phyloP scores from a whole-genome alignment of 2,113 vertebrate species.

The Morphnarchus princeps region DNA sequence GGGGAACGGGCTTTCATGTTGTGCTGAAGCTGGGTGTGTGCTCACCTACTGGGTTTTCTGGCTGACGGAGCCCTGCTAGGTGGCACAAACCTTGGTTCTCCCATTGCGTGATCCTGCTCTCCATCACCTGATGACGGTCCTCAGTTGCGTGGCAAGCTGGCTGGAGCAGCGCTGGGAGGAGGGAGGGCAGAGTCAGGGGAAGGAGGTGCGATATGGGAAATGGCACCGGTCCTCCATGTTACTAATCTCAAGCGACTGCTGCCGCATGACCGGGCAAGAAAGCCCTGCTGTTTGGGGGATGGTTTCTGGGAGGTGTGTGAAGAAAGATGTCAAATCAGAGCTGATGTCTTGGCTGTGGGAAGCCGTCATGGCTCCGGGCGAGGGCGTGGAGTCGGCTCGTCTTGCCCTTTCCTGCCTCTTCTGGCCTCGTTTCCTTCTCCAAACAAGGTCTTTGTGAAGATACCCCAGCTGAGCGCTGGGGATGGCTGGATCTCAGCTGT shows the following conservation, averaged over 20 bases:
- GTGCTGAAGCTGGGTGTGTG: neutral
- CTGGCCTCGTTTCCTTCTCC: neutral
- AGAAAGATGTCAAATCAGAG: neutral
- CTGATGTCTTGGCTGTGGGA: neutral
- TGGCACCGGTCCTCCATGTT: neutral
- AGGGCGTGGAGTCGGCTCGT: neutral
- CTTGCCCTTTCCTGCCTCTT: constrained; percentile 51
- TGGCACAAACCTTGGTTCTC: neutral
- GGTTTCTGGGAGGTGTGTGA: neutral
- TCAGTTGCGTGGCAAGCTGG: rapidly evolving
- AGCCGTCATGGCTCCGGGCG: neutral
- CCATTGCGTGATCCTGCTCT: neutral
- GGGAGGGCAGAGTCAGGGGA: neutral
- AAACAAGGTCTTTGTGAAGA: neutral
- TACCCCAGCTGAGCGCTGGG: neutral
- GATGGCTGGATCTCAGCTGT: neutral
- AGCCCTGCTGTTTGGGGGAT: neutral
- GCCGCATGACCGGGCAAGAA: constrained; percentile 4
- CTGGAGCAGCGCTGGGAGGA: neutral
- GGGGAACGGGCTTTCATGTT: rapidly evolving
- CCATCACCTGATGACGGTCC: rapidly evolving
- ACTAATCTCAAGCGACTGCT: neutral
- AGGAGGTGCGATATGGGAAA: neutral
- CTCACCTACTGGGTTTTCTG: neutral
- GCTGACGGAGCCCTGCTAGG: neutral